A percentile compares a stretch with the other conserved stretches of the same genome.
Evolutionary conservation across 2,797 vertebrate genomes (phyloP).

Genomic region (Dallia pectoralis): DNA sequence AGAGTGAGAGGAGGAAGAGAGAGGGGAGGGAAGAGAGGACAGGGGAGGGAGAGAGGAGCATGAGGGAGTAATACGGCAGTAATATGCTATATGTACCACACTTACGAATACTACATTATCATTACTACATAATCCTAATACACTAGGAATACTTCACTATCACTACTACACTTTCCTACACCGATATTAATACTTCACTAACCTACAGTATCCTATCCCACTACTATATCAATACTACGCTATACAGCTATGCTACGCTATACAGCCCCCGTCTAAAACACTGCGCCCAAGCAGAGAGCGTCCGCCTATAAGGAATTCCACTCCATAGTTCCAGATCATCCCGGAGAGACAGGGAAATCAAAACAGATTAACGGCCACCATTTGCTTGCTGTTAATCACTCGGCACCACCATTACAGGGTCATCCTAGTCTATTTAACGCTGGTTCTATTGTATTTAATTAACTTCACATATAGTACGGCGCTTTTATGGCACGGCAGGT

Average conservation of each 20-base stretch:
- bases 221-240: no score
- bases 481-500: constrained; percentile 39
- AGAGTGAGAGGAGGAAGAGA: no score
- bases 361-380: constrained; percentile 42
- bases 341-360: constrained; percentile 55
- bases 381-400: constrained; percentile 52
- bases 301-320: constrained; percentile 17
- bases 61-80: no score
- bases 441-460: constrained; percentile 58
- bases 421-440: constrained; percentile 37
- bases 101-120: no score
- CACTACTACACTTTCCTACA: no score
- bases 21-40: no score
- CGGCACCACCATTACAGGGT: constrained; percentile 46
- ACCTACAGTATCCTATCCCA: no score
- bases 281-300: constrained; percentile 39
- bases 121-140: no score
- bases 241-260: background rate
- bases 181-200: no score
- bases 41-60: no score
- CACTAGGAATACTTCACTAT: no score
- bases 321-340: constrained; percentile 26
- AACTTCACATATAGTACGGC: constrained; percentile 38
- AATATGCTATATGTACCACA: no score
- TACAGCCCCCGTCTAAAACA: constrained; percentile 16